Evolutionary conservation across 2,113 vertebrate genomes (phyloP).

Genomic region (Martes martes): DNA sequence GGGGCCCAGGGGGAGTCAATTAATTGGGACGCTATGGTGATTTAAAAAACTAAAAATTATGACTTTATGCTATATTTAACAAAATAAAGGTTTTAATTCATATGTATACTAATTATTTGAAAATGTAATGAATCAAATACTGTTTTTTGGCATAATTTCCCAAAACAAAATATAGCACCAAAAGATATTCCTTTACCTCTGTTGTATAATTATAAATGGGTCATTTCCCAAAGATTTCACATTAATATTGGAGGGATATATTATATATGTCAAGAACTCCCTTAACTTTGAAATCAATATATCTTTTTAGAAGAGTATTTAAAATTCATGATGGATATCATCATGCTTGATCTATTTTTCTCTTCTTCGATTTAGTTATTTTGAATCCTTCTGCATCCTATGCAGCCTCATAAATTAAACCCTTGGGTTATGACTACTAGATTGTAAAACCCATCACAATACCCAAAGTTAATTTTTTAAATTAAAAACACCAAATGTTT

Average conservation of each 20-base stretch:
- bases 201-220: not conserved
- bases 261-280: not conserved
- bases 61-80: not conserved
- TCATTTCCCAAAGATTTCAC: constrained; percentile 12
- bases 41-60: not conserved
- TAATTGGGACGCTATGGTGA: not conserved
- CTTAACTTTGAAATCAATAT: constrained; percentile 8
- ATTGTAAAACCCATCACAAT: not conserved
- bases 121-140: not conserved
- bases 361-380: not conserved
- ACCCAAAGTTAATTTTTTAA: not conserved
- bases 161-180: not conserved
- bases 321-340: not conserved
- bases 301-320: not conserved
- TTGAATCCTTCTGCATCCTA: not conserved
- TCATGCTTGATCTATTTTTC: not conserved
- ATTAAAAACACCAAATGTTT: constrained; percentile 15
- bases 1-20: not conserved
- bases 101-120: not conserved
- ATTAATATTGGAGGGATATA: not conserved
- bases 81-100: constrained; percentile 16
- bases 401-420: not conserved
- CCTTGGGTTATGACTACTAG: not conserved
- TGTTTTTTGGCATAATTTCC: not conserved
- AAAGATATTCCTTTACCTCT: not conserved